Base-by-base conservation (phyloP, 2,888 invertebrate genomes). In the Tryphoninae sp. region DNA sequence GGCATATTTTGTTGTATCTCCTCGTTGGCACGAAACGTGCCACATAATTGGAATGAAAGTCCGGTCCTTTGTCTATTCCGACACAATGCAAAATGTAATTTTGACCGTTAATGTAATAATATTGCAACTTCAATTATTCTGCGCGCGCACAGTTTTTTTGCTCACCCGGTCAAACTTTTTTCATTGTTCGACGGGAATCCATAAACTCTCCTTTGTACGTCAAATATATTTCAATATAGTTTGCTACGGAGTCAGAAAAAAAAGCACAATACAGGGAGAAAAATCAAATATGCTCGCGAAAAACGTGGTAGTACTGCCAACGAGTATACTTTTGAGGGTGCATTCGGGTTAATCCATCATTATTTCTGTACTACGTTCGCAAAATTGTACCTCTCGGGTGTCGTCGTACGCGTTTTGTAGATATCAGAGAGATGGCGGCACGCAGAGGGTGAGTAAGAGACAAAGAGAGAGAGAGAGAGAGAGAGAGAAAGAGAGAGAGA, bases 321-420 rank as follows among this genome's bases (percentile, higher is more conserved):
- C 69, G 26, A 77, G 77, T 55, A 45, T 69, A 76, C 40, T 68
- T 62, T 77, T 26, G 2, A n/a, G 11, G 59, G 77, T 42, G 49
- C 45, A 75, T 77, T 55, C 42, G 62, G 69, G 69, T 77, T 69
- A 77, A 77, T 77, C 69, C 69, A 69, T 77, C 69, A 77, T 77
- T 77, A 77, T 62, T 77, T 55, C 53, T 53, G 53, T 69, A 40
- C 69, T 69, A 69, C 69, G 69, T 69, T 33, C 64, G 77, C 55
- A 62, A 77, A 76, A 69, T 55, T 55, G 22, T 55, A 55, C 19
- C 55, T 45, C 55, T 55, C 55, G 55, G 55, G 55, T 22, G 55
- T 55, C 19, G 45, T 13, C 45, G 1, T 13, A 13, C 45, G 13
- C 45, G 45, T 45, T 45, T 33, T 45, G 45, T 13, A 19, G 45